These are phyloP conservation scores for Dolichomitus sp. DNA, from an alignment of 2,888 invertebrate genomes.

Conservation along the genomic window DNA sequence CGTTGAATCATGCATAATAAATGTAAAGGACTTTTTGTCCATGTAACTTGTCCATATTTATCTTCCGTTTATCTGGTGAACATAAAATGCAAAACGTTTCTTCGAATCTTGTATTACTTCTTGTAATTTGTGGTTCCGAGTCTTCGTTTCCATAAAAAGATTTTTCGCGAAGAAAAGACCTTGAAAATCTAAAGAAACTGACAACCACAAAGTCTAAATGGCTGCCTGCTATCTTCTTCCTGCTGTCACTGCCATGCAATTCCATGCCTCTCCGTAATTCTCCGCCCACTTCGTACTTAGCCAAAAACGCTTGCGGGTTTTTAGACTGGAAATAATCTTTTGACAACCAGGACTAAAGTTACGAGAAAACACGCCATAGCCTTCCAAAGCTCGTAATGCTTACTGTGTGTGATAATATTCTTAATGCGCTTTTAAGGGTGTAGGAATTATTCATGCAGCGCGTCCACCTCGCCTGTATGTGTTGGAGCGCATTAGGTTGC, in stretches of 20 bases:
- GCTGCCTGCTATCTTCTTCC: neutral
- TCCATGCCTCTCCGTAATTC: neutral
- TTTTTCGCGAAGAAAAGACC: neutral
- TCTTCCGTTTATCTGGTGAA: neutral
- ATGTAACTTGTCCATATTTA: neutral
- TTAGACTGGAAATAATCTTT: constrained; percentile 3
- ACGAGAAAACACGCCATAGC: neutral
- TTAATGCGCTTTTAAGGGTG: neutral
- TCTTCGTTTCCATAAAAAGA: neutral
- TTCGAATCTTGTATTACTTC: neutral
- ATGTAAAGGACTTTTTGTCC: neutral
- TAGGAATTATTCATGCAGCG: constrained; percentile 34
- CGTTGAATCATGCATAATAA: neutral
- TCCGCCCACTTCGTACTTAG: neutral
- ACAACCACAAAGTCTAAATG: neutral
- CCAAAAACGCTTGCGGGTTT: neutral
- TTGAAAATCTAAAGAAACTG: neutral
- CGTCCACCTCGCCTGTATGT: constrained; percentile 13
- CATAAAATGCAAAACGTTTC: neutral
- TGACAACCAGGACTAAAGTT: neutral
- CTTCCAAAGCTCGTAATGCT: constrained; percentile 4
- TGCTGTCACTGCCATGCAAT: neutral
- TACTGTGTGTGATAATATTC: constrained; percentile 7
- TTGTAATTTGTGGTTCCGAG: neutral
- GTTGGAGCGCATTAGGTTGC: constrained; percentile 50